phyloP scores from a whole-genome alignment of 2,113 vertebrate species.

The Lasiurus borealis region DNA sequence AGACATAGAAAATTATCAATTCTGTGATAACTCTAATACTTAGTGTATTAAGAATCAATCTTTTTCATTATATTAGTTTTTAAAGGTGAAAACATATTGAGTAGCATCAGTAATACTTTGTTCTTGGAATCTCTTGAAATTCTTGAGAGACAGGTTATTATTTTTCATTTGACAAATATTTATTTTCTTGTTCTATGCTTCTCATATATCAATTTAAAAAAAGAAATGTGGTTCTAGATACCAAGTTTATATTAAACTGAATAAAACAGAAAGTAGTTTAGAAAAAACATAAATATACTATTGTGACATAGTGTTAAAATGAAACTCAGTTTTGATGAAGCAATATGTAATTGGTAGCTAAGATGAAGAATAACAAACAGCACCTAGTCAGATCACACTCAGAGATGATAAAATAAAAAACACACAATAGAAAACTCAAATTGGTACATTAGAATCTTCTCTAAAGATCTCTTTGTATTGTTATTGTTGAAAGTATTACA shows the following conservation, averaged over 20 bases:
- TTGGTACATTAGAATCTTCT: not conserved
- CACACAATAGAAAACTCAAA: not conserved
- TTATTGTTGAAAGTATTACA: no score
- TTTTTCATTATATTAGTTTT: not conserved
- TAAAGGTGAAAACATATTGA: not conserved
- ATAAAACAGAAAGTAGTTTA: not conserved
- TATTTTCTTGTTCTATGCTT: not conserved
- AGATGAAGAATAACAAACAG: not conserved
- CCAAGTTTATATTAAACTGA: not conserved
- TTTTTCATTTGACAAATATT: not conserved
- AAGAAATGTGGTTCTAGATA: not conserved
- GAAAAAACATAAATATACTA: not conserved
- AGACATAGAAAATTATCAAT: not conserved
- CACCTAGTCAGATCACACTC: not conserved
- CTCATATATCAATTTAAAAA: not conserved
- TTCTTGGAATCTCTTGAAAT: not conserved
- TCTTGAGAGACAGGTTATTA: not conserved
- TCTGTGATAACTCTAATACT: not conserved
- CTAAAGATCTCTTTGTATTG: no score
- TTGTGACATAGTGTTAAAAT: not conserved
- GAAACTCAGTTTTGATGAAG: not conserved
- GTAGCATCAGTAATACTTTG: not conserved
- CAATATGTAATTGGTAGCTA: not conserved
- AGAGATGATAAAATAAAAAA: not conserved
- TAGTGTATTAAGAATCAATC: not conserved